Evolutionary conservation across 2,113 vertebrate species (phyloP).

Genomic region (Isurus oxyrinchus): DNA sequence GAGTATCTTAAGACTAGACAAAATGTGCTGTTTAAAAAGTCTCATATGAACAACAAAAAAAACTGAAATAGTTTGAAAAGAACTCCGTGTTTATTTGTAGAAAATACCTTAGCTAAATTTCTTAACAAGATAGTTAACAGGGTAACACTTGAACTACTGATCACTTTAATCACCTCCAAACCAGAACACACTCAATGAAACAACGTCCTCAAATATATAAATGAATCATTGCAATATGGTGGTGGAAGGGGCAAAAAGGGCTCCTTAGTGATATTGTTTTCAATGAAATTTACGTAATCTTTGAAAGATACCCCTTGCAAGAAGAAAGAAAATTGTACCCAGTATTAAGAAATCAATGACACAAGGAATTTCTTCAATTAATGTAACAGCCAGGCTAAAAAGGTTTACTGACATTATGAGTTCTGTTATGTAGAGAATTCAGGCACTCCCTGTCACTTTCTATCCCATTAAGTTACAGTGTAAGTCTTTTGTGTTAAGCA

Average conservation of each 20-base stretch:
- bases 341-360: not conserved
- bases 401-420: conserved; percentile 47
- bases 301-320: not conserved
- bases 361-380: not conserved
- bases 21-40: not conserved
- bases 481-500: conserved; percentile 58
- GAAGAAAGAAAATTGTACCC: not conserved
- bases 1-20: not conserved
- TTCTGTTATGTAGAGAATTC: conserved; percentile 60
- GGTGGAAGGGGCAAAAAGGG: not conserved
- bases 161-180: not conserved
- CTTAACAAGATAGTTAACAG: not conserved
- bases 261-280: not conserved
- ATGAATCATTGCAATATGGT: not conserved
- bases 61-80: not conserved
- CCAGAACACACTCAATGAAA: not conserved
- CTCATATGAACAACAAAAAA: not conserved
- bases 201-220: not conserved
- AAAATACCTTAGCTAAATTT: not conserved
- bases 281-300: not conserved
- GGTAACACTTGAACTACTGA: not conserved
- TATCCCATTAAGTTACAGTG: conserved; percentile 68
- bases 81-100: not conserved
- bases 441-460: conserved; percentile 69
- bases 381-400: conserved; percentile 41